Evolutionary conservation across 2,888 invertebrate species (phyloP).

Genomic region (Brachypalpus laphriformis): DNA sequence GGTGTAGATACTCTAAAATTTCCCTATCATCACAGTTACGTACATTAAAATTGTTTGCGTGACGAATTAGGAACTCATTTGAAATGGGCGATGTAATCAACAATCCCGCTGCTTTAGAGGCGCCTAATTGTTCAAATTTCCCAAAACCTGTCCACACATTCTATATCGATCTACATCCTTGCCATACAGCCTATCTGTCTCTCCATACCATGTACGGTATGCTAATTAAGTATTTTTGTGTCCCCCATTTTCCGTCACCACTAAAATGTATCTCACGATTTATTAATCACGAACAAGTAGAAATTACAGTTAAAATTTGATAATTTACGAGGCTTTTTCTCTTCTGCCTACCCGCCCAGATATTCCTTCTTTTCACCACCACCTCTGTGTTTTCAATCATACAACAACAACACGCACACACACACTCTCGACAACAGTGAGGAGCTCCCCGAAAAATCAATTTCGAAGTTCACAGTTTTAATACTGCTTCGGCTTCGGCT

Average conservation of each 20-base stretch:
- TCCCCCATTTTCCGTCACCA: background rate
- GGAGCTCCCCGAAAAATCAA: conserved; percentile 20
- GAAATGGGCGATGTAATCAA: background rate
- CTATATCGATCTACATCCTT: background rate
- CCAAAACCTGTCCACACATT: background rate
- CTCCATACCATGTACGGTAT: background rate
- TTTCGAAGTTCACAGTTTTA: conserved; percentile 45
- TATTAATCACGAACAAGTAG: conserved; percentile 43
- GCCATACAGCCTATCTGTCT: background rate
- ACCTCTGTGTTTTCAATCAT: background rate
- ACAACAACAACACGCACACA: background rate
- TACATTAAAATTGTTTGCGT: background rate
- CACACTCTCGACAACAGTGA: background rate
- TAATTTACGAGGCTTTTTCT: conserved; percentile 36
- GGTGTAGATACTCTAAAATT: too few species aligned
- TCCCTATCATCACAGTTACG: too few species aligned
- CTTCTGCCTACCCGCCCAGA: background rate
- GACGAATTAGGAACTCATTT: background rate
- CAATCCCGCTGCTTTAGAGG: background rate
- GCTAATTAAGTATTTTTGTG: background rate
- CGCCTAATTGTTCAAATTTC: background rate
- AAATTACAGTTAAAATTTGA: conserved; percentile 53
- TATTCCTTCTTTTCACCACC: too few species aligned
- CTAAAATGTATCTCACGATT: conserved; percentile 49
- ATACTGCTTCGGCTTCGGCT: too few species aligned